Base-by-base conservation (phyloP, 2,797 vertebrate species). In the Threskiornis aethiopicus region DNA sequence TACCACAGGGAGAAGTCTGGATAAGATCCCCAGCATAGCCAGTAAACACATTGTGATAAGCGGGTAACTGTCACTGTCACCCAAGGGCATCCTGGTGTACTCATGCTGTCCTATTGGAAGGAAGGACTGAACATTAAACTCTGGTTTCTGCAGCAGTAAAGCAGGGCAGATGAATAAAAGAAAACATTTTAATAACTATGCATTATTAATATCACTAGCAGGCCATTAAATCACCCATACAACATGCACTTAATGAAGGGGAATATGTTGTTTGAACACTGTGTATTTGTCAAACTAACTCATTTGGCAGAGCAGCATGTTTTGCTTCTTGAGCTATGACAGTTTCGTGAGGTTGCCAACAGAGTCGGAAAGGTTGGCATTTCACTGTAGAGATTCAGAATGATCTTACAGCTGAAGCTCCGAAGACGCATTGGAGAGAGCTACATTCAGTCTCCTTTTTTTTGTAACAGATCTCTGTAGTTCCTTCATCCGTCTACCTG, bases 221-320 rank as follows among this genome's bases (percentile, higher is more conserved):
- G 51, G 46, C 93, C 87, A 82, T 95, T 95, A 96, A 96, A 87
- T 92, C 69, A 83, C 51, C 79, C 82, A 31, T 96, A 90, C 69
- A 89, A 92, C 84, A 89, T 1, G 4, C 66, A 69, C 91, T 96
- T 96, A 84, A 93, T 94, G 94, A 93, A 90, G 80, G 87, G 54
- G 79, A 96, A 67, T 94, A 33, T 95, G 93, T 94, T 96, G 92
- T 95, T 92, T 94, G 93, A 96, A 93, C 93, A 82, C 52, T 93
- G 66, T 84, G 79, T 95, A 93, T 84, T 89, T 96, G 90, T 95
- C 86, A 85, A 12, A 83, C 81, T 81, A 83, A 71, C 71, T 92
- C 92, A 81, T 93, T 76, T 92, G 95, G 92, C 90, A 87, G 61
- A 72, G 87, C 69, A 73, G 58, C 46, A 13, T 72, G 92, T 64